Conservation (phyloP, 2,888 invertebrate genomes). For the Cosmia pyralina region DNA sequence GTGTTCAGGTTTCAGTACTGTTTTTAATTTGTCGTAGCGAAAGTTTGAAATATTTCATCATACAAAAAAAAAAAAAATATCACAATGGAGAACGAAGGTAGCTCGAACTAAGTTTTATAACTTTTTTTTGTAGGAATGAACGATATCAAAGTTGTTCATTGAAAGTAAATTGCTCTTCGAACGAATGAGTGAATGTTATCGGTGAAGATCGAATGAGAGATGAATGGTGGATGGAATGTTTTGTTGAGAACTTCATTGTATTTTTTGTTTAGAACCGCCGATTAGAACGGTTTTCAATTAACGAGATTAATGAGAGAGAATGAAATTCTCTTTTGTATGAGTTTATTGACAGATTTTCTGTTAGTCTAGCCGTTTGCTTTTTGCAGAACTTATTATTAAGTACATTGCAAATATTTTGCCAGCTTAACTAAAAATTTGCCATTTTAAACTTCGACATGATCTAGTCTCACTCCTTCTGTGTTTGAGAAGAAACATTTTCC, state of each 20-base stretch:
- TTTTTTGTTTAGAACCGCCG: slow-evolving; percentile 17
- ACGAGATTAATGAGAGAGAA: neutral
- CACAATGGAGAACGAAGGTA: slow-evolving; percentile 13
- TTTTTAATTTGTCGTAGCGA: slow-evolving; percentile 55
- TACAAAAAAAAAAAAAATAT: too few species aligned
- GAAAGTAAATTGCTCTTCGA: slow-evolving; percentile 25
- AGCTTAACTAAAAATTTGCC: too few species aligned
- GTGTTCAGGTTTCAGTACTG: slow-evolving; percentile 37
- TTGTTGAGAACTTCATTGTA: slow-evolving; percentile 22
- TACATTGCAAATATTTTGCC: too few species aligned
- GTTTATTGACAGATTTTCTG: neutral
- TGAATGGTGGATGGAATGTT: slow-evolving; percentile 38
- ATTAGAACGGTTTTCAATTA: slow-evolving; percentile 23
- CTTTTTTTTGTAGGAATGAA: slow-evolving; percentile 11
- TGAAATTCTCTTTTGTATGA: neutral
- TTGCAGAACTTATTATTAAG: too few species aligned
- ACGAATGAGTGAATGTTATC: slow-evolving; percentile 43
- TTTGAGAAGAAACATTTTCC: too few species aligned
- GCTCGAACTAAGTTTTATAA: neutral
- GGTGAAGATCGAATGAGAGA: slow-evolving; percentile 36
- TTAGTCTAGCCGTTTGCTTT: neutral
- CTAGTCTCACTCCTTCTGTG: too few species aligned
- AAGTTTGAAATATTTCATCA: slow-evolving; percentile 42
- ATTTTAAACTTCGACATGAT: too few species aligned
- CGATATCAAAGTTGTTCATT: slow-evolving; percentile 5